Conservation (phyloP, 2,113 vertebrate species). For the Gymnogyps californianus region DNA sequence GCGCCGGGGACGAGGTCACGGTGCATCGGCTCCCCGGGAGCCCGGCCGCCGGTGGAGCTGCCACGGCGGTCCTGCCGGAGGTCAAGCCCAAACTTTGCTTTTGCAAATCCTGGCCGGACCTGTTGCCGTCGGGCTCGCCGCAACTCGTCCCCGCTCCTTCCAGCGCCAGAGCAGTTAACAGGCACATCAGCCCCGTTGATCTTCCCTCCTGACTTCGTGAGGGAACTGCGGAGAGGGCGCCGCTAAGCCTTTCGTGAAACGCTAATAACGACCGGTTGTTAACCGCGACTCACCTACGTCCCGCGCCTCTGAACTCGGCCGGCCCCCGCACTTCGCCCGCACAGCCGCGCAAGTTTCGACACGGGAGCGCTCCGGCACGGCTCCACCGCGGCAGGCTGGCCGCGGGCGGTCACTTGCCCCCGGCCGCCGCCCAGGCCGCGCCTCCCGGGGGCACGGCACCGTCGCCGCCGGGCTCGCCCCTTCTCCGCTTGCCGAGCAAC, state of each 20-base stretch:
- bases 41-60: not conserved
- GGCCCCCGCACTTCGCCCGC: not conserved
- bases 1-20: not conserved
- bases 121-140: not conserved
- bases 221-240: not conserved
- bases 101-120: not conserved
- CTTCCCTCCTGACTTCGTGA: not conserved
- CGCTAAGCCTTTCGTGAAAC: not conserved
- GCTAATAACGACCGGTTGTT: not conserved
- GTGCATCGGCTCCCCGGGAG: not conserved
- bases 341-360: not conserved
- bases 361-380: not conserved
- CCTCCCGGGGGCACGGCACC: too few species aligned
- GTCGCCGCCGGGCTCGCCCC: too few species aligned
- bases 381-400: not conserved
- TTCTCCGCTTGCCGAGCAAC: not conserved
- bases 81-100: not conserved
- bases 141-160: not conserved
- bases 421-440: not conserved
- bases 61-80: not conserved
- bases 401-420: not conserved
- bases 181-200: not conserved
- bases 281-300: not conserved
- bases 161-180: not conserved
- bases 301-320: not conserved